Conservation (phyloP, 2,113 vertebrate genomes). For the Chionodraco myersi region DNA sequence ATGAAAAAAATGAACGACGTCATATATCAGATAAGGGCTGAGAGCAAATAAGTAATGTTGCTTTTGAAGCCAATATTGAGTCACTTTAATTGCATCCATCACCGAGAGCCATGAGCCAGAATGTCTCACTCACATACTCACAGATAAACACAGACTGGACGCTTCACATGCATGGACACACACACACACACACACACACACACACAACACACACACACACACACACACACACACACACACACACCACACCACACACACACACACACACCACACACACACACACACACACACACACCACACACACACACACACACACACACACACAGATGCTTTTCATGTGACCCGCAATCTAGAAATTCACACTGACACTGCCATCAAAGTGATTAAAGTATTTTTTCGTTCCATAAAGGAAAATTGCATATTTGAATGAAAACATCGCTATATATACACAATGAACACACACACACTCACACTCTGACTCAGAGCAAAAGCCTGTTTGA, state of each 20-base stretch:
- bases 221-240: background rate
- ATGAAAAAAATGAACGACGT: too few species aligned
- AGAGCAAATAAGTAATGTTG: too few species aligned
- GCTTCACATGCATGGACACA: too few species aligned
- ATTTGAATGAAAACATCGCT: conserved; percentile 28
- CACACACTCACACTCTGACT: conserved; percentile 24
- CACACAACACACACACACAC: background rate
- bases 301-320: conserved; percentile 1
- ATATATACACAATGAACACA: conserved; percentile 36
- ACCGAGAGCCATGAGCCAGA: too few species aligned
- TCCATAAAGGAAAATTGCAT: background rate
- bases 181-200: background rate
- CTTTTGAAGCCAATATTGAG: too few species aligned
- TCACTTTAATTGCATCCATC: too few species aligned
- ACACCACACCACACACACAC: too few species aligned
- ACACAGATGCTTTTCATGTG: conserved; percentile 5
- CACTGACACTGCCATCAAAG: background rate
- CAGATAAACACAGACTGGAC: too few species aligned
- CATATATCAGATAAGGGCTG: too few species aligned
- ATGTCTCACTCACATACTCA: too few species aligned
- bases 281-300: conserved; percentile 22
- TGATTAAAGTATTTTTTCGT: background rate
- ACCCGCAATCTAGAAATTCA: conserved; percentile 16
- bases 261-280: background rate
- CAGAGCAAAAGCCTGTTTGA: conserved; percentile 34